Evolutionary conservation across 2,888 invertebrate genomes (phyloP).

Genomic region (Cryptophagus acutangulus): DNA sequence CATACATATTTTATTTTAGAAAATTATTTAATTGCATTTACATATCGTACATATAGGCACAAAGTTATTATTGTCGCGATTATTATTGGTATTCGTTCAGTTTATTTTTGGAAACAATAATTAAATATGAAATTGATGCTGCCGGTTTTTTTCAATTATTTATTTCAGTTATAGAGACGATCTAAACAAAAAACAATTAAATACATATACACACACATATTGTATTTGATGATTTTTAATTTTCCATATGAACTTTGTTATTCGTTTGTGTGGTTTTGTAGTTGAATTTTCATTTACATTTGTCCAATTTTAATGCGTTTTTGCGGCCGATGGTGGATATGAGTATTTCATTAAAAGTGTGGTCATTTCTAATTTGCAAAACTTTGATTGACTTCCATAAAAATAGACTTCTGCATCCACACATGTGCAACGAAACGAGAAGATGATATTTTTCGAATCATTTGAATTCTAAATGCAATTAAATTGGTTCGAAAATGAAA

Average conservation of each 20-base stretch:
- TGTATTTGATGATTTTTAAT: constrained; percentile 27
- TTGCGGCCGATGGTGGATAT: constrained; percentile 40
- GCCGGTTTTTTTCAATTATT: constrained; percentile 9
- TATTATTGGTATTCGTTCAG: too few species aligned
- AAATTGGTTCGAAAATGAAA: too few species aligned
- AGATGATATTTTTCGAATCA: too few species aligned
- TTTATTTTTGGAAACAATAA: constrained; percentile 15
- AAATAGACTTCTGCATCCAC: too few species aligned
- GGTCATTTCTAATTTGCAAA: constrained; percentile 37
- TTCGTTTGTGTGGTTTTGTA: constrained; percentile 40
- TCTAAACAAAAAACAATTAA: constrained; percentile 23
- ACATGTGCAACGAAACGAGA: too few species aligned
- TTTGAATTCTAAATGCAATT: too few species aligned
- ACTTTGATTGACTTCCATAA: constrained; percentile 37
- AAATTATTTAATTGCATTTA: too few species aligned
- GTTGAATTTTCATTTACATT: constrained; percentile 43
- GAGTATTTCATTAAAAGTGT: constrained; percentile 41
- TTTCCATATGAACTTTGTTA: constrained; percentile 31
- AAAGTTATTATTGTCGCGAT: too few species aligned
- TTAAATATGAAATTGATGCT: constrained; percentile 16
- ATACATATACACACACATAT: constrained; percentile 15
- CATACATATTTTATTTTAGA: too few species aligned
- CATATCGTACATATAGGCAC: too few species aligned
- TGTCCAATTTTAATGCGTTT: constrained; percentile 44
- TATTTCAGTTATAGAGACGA: constrained; percentile 18